Conservation (phyloP, 2,888 invertebrate genomes). For the Drosophila maculinotata region DNA sequence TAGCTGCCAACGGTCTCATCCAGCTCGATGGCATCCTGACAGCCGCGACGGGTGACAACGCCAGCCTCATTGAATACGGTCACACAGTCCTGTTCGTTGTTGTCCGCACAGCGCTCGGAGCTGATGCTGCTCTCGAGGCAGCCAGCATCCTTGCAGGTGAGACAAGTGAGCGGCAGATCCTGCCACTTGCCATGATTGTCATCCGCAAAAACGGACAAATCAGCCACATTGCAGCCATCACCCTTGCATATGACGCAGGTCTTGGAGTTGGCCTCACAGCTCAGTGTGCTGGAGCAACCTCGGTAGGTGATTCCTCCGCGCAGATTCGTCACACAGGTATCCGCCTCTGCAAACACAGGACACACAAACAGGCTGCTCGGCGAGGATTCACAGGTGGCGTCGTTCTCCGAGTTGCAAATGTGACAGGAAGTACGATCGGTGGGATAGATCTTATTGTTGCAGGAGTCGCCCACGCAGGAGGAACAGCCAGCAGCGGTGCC, state of each 20-base stretch:
- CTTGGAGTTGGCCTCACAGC: slow-evolving; percentile 68
- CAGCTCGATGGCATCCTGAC: slow-evolving; percentile 68
- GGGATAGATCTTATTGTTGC: slow-evolving; percentile 76
- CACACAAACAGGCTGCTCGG: slow-evolving; percentile 74
- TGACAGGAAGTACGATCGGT: slow-evolving; percentile 71
- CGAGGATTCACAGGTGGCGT: slow-evolving; percentile 59
- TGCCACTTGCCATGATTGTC: slow-evolving; percentile 83
- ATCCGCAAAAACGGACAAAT: slow-evolving; percentile 65
- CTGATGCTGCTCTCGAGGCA: slow-evolving; percentile 47
- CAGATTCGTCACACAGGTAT: slow-evolving; percentile 78
- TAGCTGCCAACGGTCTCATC: slow-evolving; percentile 39
- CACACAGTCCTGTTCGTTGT: slow-evolving; percentile 82
- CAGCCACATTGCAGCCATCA: slow-evolving; percentile 75
- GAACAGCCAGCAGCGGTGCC: slow-evolving; percentile 72
- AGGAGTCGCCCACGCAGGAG: slow-evolving; percentile 66
- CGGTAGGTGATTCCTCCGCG: slow-evolving; percentile 70
- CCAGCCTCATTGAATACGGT: slow-evolving; percentile 73
- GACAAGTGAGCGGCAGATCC: slow-evolving; percentile 81
- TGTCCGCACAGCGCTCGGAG: slow-evolving; percentile 61
- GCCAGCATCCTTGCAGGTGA: slow-evolving; percentile 60
- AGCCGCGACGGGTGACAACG: slow-evolving; percentile 75
- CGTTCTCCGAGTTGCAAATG: slow-evolving; percentile 72
- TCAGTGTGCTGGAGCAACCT: slow-evolving; percentile 70
- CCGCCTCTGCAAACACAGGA: slow-evolving; percentile 60
- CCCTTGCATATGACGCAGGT: slow-evolving; percentile 68